Evolutionary conservation across 2,113 vertebrate species (phyloP).

Genomic region (Pipra filicauda): DNA sequence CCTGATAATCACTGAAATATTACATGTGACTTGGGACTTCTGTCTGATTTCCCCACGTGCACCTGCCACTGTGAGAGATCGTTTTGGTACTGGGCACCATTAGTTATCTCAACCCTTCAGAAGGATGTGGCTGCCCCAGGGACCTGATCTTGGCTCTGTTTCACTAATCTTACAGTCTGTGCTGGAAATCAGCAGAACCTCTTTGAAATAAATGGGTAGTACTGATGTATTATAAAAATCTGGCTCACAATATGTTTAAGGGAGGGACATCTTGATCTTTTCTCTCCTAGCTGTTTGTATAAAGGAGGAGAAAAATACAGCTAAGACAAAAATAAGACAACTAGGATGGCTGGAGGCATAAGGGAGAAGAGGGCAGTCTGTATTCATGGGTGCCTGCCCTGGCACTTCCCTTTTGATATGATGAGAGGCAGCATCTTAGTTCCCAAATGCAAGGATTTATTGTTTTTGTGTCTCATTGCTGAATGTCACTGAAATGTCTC

Average conservation of each 20-base stretch:
- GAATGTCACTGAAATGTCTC: not conserved
- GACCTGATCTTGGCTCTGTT: not conserved
- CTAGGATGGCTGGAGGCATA: not conserved
- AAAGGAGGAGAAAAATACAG: not conserved
- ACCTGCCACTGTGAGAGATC: not conserved
- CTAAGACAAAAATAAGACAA: not conserved
- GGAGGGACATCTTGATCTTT: not conserved
- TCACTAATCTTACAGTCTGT: not conserved
- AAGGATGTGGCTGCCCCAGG: not conserved
- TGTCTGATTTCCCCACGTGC: not conserved
- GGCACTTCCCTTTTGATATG: not conserved
- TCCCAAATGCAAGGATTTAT: not conserved
- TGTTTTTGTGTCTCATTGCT: not conserved
- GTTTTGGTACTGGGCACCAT: not conserved
- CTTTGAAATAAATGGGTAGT: not conserved
- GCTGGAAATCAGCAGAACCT: not conserved
- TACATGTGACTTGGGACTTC: not conserved
- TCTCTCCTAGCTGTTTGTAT: not conserved
- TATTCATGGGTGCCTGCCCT: not conserved
- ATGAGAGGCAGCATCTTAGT: not conserved
- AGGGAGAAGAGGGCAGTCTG: not conserved
- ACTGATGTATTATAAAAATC: not conserved
- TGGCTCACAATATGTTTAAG: not conserved
- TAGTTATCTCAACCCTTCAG: not conserved
- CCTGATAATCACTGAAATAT: not conserved